Percentiles rank a stretch among this genome's conserved stretches.
phyloP scores from a whole-genome alignment of 2,113 vertebrate species.

The Mobula birostris region DNA sequence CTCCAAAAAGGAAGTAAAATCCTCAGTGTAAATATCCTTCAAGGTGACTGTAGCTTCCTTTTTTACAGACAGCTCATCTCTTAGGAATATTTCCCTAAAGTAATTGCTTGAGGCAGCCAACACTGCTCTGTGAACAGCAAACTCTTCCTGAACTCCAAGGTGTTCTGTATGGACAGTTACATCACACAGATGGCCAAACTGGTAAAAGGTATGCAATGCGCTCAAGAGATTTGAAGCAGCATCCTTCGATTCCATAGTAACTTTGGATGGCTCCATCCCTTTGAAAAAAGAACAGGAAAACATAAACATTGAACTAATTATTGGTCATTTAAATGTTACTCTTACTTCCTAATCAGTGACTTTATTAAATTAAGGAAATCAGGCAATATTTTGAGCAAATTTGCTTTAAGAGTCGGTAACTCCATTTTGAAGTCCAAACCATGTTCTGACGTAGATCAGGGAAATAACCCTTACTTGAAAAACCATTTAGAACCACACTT shows the following conservation, averaged over 20 bases:
- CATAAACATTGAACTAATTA: conserved; percentile 13
- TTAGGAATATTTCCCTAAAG: conserved; percentile 54
- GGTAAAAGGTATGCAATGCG: conserved; percentile 49
- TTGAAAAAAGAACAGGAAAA: conserved; percentile 19
- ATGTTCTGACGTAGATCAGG: background rate
- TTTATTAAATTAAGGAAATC: background rate
- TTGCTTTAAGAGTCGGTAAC: background rate
- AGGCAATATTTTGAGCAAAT: background rate
- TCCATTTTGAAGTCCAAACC: background rate
- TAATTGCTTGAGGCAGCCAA: conserved; percentile 59
- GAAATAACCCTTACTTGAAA: background rate
- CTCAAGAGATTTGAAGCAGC: conserved; percentile 52
- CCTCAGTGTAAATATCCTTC: conserved; percentile 49
- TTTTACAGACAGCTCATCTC: conserved; percentile 44
- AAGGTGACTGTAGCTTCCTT: conserved; percentile 47
- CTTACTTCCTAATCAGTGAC: background rate
- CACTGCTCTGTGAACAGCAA: conserved; percentile 53
- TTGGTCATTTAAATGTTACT: background rate
- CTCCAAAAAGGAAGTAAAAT: conserved; percentile 56
- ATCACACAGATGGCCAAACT: conserved; percentile 47
- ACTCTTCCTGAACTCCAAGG: conserved; percentile 48
- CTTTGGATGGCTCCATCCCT: conserved; percentile 55
- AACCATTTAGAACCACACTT: background rate
- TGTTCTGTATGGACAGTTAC: conserved; percentile 49
- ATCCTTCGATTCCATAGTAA: conserved; percentile 51